These are phyloP conservation scores for Kryptopterus vitreolus DNA, from an alignment of 2,797 vertebrate species.

Conservation along the genomic window DNA sequence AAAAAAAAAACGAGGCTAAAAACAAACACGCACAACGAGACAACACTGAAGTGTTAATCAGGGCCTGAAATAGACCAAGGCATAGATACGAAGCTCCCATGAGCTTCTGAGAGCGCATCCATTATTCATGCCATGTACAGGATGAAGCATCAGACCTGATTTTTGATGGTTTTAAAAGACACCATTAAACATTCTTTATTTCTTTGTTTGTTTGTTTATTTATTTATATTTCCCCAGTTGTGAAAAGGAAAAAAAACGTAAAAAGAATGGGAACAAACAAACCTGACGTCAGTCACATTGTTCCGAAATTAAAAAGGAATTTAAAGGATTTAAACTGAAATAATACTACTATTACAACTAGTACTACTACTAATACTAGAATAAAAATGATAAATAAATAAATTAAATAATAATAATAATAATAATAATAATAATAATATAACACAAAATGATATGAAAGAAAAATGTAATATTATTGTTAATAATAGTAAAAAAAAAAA, in stretches of 20 bases:
- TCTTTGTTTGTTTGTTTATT: not conserved
- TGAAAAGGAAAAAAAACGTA: not conserved
- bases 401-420: too few relatives aligned
- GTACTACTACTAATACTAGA: too few relatives aligned
- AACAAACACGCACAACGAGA: not conserved
- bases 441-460: too few relatives aligned
- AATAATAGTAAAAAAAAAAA: too few relatives aligned
- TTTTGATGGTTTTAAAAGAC: slow-evolving; percentile 27
- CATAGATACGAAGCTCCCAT: slow-evolving; percentile 47
- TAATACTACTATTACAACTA: too few relatives aligned
- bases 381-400: too few relatives aligned
- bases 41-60: slow-evolving; percentile 38
- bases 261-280: not conserved
- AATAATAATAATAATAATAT: too few relatives aligned
- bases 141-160: slow-evolving; percentile 56
- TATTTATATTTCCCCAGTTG: not conserved
- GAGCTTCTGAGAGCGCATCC: slow-evolving; percentile 57
- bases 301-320: not conserved
- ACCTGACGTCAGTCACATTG: not conserved
- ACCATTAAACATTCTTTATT: not conserved
- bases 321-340: not conserved
- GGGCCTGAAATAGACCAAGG: slow-evolving; percentile 42
- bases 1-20: not conserved
- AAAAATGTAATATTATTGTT: too few relatives aligned
- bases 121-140: slow-evolving; percentile 64